Conservation (phyloP, 2,888 invertebrate genomes). For the Tipula lateralis region DNA sequence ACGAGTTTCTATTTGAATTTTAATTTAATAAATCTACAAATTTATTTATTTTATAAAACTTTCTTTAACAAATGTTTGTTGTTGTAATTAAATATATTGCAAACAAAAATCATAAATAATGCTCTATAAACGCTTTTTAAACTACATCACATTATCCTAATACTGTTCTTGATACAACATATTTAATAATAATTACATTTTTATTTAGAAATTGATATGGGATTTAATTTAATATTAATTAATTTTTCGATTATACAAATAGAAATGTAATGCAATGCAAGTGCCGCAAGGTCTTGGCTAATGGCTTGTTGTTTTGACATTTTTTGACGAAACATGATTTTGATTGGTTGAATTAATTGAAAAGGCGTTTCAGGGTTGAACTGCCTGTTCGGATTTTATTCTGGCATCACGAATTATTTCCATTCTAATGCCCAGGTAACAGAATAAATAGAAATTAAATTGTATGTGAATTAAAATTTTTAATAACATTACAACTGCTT, state of each 20-base stretch:
- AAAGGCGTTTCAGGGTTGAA: background rate
- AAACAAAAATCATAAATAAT: background rate
- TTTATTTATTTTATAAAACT: background rate
- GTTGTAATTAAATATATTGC: background rate
- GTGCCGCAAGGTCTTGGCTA: slow-evolving; percentile 14
- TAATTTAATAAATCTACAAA: background rate
- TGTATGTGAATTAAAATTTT: too few species aligned
- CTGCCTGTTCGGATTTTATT: too few species aligned
- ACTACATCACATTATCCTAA: background rate
- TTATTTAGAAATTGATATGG: background rate
- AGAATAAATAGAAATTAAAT: too few species aligned
- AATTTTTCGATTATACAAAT: background rate
- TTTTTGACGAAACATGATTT: background rate
- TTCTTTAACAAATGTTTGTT: background rate
- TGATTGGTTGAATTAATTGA: background rate
- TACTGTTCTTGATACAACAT: background rate
- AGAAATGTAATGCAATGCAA: background rate
- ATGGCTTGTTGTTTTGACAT: slow-evolving; percentile 28
- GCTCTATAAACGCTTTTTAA: background rate
- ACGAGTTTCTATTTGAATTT: background rate
- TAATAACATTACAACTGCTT: too few species aligned
- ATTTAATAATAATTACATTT: slow-evolving; percentile 7
- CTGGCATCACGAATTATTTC: background rate
- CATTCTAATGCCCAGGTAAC: background rate
- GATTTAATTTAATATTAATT: background rate